Percentiles rank a stretch among this genome's conserved stretches.
These are phyloP conservation scores for Pseudopodoces humilis DNA, from an alignment of 2,113 vertebrate species.

Conservation along the genomic window DNA sequence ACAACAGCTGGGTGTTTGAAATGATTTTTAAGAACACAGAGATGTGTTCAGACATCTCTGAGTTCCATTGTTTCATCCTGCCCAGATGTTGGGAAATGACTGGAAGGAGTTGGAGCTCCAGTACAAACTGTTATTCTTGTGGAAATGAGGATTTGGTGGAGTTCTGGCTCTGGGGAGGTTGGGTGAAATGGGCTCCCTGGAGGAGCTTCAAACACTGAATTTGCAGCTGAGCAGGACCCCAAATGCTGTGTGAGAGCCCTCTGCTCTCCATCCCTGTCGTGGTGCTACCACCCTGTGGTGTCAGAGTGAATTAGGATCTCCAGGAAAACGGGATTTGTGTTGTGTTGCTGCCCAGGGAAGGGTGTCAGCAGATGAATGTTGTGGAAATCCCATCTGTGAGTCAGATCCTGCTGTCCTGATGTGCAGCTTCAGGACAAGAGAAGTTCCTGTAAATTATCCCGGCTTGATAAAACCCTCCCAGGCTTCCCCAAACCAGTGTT, in stretches of 20 bases:
- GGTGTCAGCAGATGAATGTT: not conserved
- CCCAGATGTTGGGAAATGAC: not conserved
- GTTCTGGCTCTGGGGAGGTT: not conserved
- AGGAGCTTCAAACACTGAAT: not conserved
- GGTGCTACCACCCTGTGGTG: constrained; percentile 8
- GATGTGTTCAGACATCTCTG: not conserved
- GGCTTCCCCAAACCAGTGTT: rapidly evolving
- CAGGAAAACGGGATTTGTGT: not conserved
- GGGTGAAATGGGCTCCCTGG: not conserved
- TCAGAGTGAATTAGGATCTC: rapidly evolving
- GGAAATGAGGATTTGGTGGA: not conserved
- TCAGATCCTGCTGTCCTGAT: not conserved
- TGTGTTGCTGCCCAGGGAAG: not conserved
- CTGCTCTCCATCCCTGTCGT: not conserved
- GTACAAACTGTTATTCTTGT: not conserved
- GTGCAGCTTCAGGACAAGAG: not conserved
- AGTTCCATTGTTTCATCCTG: not conserved
- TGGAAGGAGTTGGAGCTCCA: not conserved
- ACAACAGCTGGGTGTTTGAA: not conserved
- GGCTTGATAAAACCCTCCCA: not conserved
- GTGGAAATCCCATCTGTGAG: not conserved
- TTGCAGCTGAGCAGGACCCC: not conserved
- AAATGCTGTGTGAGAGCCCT: not conserved
- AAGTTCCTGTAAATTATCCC: not conserved
- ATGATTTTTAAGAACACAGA: not conserved